These are phyloP conservation scores for Andricus curvator DNA, from an alignment of 2,888 invertebrate species.

Conservation along the genomic window DNA sequence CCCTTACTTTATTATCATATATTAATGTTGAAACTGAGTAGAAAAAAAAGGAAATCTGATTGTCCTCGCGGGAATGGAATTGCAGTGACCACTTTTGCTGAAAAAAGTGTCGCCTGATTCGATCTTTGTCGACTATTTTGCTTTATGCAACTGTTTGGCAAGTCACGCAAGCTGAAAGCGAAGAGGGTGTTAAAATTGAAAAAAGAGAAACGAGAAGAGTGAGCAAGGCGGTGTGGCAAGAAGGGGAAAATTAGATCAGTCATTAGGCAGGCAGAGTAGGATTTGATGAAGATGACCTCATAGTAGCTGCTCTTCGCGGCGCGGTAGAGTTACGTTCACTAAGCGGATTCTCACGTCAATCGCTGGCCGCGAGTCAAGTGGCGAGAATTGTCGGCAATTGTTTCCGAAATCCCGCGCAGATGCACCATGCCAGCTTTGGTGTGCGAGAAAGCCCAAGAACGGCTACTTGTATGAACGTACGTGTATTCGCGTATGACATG, in stretches of 20 bases:
- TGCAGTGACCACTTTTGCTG: slow-evolving; percentile 1
- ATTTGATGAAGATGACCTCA: slow-evolving; percentile 79
- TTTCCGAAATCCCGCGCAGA: slow-evolving; percentile 77
- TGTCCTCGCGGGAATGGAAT: not conserved
- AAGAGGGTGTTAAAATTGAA: slow-evolving; percentile 32
- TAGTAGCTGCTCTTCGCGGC: slow-evolving; percentile 60
- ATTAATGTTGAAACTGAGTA: too few species aligned
- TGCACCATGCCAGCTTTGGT: slow-evolving; percentile 39
- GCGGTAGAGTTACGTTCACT: slow-evolving; percentile 69
- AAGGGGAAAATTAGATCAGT: slow-evolving; percentile 74
- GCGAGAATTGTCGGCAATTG: slow-evolving; percentile 79
- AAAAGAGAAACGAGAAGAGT: slow-evolving; percentile 26
- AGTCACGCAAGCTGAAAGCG: slow-evolving; percentile 40
- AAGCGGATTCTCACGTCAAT: slow-evolving; percentile 78
- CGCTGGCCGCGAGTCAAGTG: slow-evolving; percentile 77
- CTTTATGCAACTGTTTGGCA: slow-evolving; percentile 36
- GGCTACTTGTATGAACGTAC: not conserved
- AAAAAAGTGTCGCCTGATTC: slow-evolving; percentile 34
- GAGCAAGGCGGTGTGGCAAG: not conserved
- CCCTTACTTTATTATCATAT: too few species aligned
- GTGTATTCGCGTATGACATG: slow-evolving; percentile 47
- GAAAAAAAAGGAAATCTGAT: not conserved
- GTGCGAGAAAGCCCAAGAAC: slow-evolving; percentile 46
- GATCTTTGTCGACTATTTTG: slow-evolving; percentile 6
- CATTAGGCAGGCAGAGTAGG: slow-evolving; percentile 76